Evolutionary conservation across 2,888 invertebrate species (phyloP), one percentile per base, ranked within the genome.

Genomic region (Coelinius sp.): DNA sequence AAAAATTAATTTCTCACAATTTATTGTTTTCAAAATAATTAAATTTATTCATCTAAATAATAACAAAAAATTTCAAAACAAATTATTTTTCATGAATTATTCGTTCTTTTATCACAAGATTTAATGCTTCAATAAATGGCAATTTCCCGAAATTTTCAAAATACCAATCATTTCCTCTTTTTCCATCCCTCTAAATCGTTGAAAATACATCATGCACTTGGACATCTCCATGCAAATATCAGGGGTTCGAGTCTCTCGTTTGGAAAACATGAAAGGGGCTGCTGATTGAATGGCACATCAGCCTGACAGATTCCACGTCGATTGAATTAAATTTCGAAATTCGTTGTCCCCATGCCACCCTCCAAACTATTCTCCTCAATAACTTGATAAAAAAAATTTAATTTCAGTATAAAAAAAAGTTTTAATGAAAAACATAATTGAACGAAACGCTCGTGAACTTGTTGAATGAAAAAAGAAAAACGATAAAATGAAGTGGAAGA

Each of bases 201-300:
- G 17, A 59, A 59, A 6, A 31, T 59, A 31, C 17, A 35, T 59
- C 20, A 27, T n/a, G 53, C 24, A 52, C 24, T 6, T 52, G 24
- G 27, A 25, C 53, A n/a, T 25, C 25, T n/a, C 10, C 20, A 59
- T 59, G 59, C 35, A 35, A 59, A 59, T 59, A 59, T 59, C 14
- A 17, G 31, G 41, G 38, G 68, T 1, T 22, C 17, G 38, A 27
- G 46, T 24, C 14, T 25, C 56, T 59, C 25, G 17, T 59, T 59
- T 31, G 20, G 46, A 59, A 59, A 59, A 59, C 68, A 59, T 68
- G 68, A 68, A 68, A 68, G 73, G 70, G 70, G 68, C 63, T 64
- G 63, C 56, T 70, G 70, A 73, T 70, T 70, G 70, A 70, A 73
- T 63, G 65, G 66, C 68, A 73, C 63, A 63, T 44, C 49, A 44